These are phyloP conservation scores for Hylaeus anthracinus DNA, from an alignment of 1,140 invertebrate species.

Conservation along the genomic window DNA sequence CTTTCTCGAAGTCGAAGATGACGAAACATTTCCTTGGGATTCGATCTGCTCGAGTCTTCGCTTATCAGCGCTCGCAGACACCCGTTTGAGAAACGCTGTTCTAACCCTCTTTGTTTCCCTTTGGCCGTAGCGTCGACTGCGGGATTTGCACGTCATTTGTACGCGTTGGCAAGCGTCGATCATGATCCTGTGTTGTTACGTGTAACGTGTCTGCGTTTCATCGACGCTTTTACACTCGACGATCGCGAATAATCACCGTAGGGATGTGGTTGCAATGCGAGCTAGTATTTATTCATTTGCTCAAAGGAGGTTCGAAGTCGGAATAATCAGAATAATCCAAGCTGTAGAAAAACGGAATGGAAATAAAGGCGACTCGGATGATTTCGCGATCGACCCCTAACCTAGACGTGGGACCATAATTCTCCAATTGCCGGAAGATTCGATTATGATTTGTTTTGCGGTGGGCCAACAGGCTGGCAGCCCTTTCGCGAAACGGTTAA, in stretches of 20 bases:
- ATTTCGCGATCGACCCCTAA: not conserved
- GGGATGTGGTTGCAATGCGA: too few species aligned
- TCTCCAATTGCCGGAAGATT: slow-evolving; percentile 34
- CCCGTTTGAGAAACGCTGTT: not conserved
- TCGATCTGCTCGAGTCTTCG: too few species aligned
- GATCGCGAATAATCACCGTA: not conserved
- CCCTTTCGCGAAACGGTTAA: slow-evolving; percentile 41
- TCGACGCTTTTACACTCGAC: not conserved
- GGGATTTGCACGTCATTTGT: slow-evolving; percentile 34
- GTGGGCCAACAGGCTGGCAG: slow-evolving; percentile 4
- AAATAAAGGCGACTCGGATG: not conserved
- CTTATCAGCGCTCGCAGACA: too few species aligned
- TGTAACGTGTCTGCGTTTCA: not conserved
- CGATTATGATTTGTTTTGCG: slow-evolving; percentile 36
- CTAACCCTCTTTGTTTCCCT: slow-evolving; percentile 13
- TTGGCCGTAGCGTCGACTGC: slow-evolving; percentile 19
- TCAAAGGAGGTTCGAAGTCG: not conserved
- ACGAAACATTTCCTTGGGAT: too few species aligned
- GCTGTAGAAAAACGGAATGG: too few species aligned
- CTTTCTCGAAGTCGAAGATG: too few species aligned
- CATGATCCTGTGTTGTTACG: slow-evolving; percentile 2
- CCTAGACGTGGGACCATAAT: not conserved
- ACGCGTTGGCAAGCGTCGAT: not conserved
- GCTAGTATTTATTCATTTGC: not conserved
- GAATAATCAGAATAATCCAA: too few species aligned